Conservation (phyloP, 2,797 vertebrate species). For the Philypnodon macrostomus region DNA sequence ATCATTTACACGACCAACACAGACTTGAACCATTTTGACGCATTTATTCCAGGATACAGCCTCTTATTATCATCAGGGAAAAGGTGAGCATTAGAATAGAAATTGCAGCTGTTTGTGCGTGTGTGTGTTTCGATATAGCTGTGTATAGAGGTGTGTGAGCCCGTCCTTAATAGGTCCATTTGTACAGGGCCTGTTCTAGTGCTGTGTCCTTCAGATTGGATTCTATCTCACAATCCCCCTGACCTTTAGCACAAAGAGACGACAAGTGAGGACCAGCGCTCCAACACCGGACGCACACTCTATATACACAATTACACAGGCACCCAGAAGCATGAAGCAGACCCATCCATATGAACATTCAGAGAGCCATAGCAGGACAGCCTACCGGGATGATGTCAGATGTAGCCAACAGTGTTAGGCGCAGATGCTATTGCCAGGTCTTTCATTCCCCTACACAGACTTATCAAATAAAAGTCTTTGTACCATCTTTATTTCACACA, state of each 20-base stretch:
- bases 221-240: constrained; percentile 71
- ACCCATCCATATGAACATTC: constrained; percentile 21
- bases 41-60: constrained; percentile 28
- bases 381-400: constrained; percentile 51
- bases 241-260: constrained; percentile 75
- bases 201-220: constrained; percentile 74
- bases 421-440: constrained; percentile 41
- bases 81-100: constrained; percentile 51
- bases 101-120: constrained; percentile 26
- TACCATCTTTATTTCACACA: constrained; percentile 60
- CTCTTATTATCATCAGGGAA: constrained; percentile 55
- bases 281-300: constrained; percentile 35
- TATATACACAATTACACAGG: constrained; percentile 15
- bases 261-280: constrained; percentile 61
- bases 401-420: constrained; percentile 47
- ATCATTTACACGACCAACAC: constrained; percentile 16
- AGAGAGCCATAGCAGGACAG: constrained; percentile 14
- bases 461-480: constrained; percentile 66
- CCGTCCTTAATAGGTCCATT: constrained; percentile 71
- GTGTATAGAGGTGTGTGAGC: constrained; percentile 22
- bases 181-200: constrained; percentile 70
- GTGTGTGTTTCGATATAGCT: constrained; percentile 14
- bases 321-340: not conserved
- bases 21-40: constrained; percentile 2
- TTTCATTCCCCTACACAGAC: constrained; percentile 50